phyloP scores from a whole-genome alignment of 2,113 vertebrate genomes.

The Acinonyx jubatus region DNA sequence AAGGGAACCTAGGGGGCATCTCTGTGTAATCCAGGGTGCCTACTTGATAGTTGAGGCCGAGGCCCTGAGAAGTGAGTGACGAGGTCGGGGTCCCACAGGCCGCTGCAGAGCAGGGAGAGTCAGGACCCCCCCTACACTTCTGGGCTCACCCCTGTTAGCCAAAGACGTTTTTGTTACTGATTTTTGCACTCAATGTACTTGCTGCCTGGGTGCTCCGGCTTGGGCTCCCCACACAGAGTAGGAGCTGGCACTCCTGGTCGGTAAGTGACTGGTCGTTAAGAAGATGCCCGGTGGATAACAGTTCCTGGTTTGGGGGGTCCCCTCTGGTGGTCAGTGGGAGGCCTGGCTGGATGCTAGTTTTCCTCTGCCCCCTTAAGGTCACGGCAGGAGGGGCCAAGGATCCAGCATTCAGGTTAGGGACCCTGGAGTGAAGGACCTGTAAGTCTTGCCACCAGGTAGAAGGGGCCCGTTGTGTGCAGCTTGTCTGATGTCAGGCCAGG shows the following conservation, averaged over 20 bases:
- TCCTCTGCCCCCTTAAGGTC: background rate
- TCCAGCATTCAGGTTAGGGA: too few species aligned
- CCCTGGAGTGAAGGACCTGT: background rate
- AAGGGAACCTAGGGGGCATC: background rate
- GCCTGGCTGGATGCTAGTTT: background rate
- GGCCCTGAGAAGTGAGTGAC: background rate
- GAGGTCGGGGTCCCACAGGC: background rate
- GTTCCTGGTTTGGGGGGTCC: background rate
- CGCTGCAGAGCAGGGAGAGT: background rate
- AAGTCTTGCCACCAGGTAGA: background rate
- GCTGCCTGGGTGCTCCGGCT: fast-evolving
- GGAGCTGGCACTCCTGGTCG: background rate
- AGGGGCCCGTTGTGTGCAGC: background rate
- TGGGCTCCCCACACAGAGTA: fast-evolving
- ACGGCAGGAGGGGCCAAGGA: background rate
- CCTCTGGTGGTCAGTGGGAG: background rate
- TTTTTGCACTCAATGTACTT: background rate
- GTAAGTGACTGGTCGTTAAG: background rate
- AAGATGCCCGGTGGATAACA: background rate
- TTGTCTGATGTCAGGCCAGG: background rate
- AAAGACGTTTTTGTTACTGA: background rate
- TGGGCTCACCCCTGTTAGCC: fast-evolving
- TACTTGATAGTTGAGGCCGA: background rate
- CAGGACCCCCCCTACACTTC: fast-evolving
- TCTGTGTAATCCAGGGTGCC: too few species aligned